Evolutionary conservation across 2,888 invertebrate species (phyloP), one percentile per base, ranked within the genome.

Genomic region (Hylaea fasciaria): DNA sequence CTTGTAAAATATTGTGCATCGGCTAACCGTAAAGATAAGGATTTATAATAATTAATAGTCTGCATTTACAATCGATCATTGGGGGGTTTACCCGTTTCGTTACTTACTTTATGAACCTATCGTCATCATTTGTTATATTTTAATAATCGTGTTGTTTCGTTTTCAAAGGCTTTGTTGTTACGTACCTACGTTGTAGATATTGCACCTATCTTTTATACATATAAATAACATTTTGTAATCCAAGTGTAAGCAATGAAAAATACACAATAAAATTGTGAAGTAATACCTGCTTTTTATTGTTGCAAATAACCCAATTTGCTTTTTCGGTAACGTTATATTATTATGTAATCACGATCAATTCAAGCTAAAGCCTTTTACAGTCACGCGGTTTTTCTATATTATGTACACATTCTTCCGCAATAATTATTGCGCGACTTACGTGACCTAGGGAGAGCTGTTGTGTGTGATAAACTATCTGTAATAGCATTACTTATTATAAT

Each of bases 261-360:
- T 55, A 67, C 61, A 61, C 70, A 73, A 71, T 71, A 54, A 49
- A 69, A 68, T 71, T 71, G 67, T 71, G 64, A 56, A 48, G 64
- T 32, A 62, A 60, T 56, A 58, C 54, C 48, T 52, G 39, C 28
- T 57, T 46, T 67, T 68, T 62, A 51, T 56, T 56, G 32, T 47
- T 51, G 3, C 49, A 12, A 39, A 28, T 10, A 32, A 32, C 9
- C 32, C 52, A 16, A 35, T 37, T 17, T 53, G 53, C 60, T 41
- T 29, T 44, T 53, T 32, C 44, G 8, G 49, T 11, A 32, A 46
- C 50, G 14, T 51, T 43, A 37, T 43, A 39, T 47, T n/a, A n/a
- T n/a, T n/a, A n/a, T n/a, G n/a, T n/a, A n/a, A 39, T 40, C 48
- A 59, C 48, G n/a, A n/a, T n/a, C n/a, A n/a, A 44, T 61, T 61